Base-by-base conservation (phyloP, 2,113 vertebrate genomes). In the Passerina amoena region DNA sequence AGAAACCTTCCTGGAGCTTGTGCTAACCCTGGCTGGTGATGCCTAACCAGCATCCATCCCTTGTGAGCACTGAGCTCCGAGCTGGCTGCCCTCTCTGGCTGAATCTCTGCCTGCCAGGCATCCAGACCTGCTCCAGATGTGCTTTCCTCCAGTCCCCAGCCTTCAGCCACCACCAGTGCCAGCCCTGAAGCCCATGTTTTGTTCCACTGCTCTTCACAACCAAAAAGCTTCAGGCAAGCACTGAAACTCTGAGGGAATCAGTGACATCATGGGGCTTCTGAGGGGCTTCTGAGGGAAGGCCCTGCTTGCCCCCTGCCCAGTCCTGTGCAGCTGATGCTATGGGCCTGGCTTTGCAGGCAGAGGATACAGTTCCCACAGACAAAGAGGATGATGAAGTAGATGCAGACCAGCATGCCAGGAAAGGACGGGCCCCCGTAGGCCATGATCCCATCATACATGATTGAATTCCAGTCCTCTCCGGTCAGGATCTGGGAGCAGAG, bases 321-420 rank as follows among this genome's bases (percentile, higher is more conserved):
- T 13, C 33, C 60, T 15, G 1, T 5, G 11, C 10, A 92, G 57
- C 5, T 56, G 45, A n/a, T 47, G 61, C 33, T 10, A 0, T 23
- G 44, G 78, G 54, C 68, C 59, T 51, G 64, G n/a, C 40, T 24
- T 15, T 12, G 2, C 44, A 63, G 42, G 37, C 7, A 73, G 86
- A 97, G 99, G 99, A 99, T 99, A 99, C 99, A 99, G 97, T 99
- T 99, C 94, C 99, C 99, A 92, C 98, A 99, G 59, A 99, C 98
- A 1, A 98, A 99, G 63, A 99, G 98, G 96, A 99, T 97, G 96
- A 99, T 98, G 88, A 99, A 99, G 92, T 99, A 99, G 81, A 99
- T 98, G 98, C 98, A 98, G 76, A 99, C 99, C 12, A 99, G 97
- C 97, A 99, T 98, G 30, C 99, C 99, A 2, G 99, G 99, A 78